phyloP scores from a whole-genome alignment of 1,140 invertebrate genomes.

The Eufriesea mexicana region DNA sequence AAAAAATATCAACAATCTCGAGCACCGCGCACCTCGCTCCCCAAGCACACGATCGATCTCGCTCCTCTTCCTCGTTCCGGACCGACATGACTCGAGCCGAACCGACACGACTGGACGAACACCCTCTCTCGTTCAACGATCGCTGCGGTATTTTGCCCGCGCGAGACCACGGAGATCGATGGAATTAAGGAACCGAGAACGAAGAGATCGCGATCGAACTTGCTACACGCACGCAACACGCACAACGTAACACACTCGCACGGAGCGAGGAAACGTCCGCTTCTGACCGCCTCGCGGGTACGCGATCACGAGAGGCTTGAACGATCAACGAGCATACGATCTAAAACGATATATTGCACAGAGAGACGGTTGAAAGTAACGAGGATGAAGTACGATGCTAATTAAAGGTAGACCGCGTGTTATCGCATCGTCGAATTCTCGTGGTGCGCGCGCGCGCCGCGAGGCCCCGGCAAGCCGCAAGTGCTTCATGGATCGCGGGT shows the following conservation, averaged over 20 bases:
- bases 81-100: not conserved
- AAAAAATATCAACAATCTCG: slow-evolving; percentile 77
- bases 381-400: slow-evolving; percentile 34
- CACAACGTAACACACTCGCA: no score
- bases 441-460: slow-evolving; percentile 15
- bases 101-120: not conserved
- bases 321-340: slow-evolving; percentile 1
- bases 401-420: not conserved
- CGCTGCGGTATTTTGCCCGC: not conserved
- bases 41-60: no score
- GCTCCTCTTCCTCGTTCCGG: not conserved
- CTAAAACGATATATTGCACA: slow-evolving; percentile 41
- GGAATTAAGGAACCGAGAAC: not conserved
- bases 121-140: not conserved
- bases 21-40: slow-evolving; percentile 63
- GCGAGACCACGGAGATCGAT: not conserved
- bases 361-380: slow-evolving; percentile 27
- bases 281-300: not conserved
- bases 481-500: slow-evolving; percentile 44
- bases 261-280: not conserved
- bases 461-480: slow-evolving; percentile 4
- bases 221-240: no score
- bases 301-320: slow-evolving; percentile 11
- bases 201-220: not conserved
- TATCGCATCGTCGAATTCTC: slow-evolving; percentile 7